Evolutionary conservation across 2,888 invertebrate genomes (phyloP).

Genomic region (Graphium colonna): DNA sequence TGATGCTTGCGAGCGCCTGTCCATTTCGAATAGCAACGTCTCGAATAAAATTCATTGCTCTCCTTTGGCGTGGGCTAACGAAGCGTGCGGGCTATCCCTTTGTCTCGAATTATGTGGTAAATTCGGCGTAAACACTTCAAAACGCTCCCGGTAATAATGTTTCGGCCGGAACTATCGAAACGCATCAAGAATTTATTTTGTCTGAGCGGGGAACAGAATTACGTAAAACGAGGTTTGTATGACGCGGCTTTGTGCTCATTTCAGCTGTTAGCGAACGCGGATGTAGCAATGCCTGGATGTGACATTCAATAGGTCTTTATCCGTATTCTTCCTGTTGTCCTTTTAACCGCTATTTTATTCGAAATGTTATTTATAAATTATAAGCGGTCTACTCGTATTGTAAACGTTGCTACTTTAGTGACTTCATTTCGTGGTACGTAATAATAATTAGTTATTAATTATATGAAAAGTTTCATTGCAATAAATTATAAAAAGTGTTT

Average conservation of each 20-base stretch:
- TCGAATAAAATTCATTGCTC: slow-evolving; percentile 28
- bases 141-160: slow-evolving; percentile 23
- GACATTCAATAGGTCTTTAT: background rate
- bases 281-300: slow-evolving; percentile 22
- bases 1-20: slow-evolving; percentile 13
- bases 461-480: too few relatives aligned
- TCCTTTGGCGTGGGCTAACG: slow-evolving; percentile 21
- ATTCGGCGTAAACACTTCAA: slow-evolving; percentile 26
- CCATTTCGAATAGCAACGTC: slow-evolving; percentile 22
- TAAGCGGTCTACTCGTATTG: too few relatives aligned
- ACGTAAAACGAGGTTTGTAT: slow-evolving; percentile 46
- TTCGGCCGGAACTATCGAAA: slow-evolving; percentile 30
- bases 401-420: too few relatives aligned
- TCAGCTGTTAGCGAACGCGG: slow-evolving; percentile 28
- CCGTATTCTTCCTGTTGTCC: too few relatives aligned
- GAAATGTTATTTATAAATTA: too few relatives aligned
- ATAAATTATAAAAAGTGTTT: too few relatives aligned
- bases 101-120: slow-evolving; percentile 21
- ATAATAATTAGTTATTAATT: too few relatives aligned
- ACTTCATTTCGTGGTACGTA: too few relatives aligned
- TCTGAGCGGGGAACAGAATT: slow-evolving; percentile 51
- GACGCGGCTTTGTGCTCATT: slow-evolving; percentile 41
- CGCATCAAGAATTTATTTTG: slow-evolving; percentile 32
- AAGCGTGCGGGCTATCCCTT: slow-evolving; percentile 23
- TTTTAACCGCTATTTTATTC: too few relatives aligned